Conservation (phyloP, 2,888 invertebrate species). For the Caenorhabditis zanzibari region DNA sequence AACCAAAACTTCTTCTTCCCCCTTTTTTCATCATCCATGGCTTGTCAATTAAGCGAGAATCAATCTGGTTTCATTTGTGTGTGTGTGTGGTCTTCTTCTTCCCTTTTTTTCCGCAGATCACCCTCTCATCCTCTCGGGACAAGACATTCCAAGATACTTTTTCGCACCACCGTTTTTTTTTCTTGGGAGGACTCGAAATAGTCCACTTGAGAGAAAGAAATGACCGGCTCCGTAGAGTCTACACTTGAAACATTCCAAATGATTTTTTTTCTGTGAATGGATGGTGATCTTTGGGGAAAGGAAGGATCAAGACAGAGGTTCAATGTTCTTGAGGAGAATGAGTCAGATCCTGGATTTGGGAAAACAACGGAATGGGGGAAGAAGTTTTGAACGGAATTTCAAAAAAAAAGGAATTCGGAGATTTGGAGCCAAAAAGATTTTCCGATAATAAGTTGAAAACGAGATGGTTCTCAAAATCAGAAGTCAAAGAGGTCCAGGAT, state of each 20-base stretch:
- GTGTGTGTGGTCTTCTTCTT: not conserved
- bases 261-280: not conserved
- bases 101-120: conserved; percentile 22
- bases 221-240: conserved; percentile 56
- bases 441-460: no score
- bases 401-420: not conserved
- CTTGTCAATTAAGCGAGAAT: conserved; percentile 66
- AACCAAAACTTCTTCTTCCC: conserved; percentile 14
- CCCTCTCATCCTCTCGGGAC: conserved; percentile 27
- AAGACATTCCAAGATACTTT: conserved; percentile 61
- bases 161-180: conserved; percentile 27
- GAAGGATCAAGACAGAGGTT: not conserved
- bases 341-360: not conserved
- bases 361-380: not conserved
- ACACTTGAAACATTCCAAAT: conserved; percentile 36
- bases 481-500: no score
- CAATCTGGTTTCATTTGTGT: conserved; percentile 55
- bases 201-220: conserved; percentile 23
- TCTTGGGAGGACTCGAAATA: conserved; percentile 33
- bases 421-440: no score
- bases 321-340: not conserved
- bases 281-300: conserved; percentile 29
- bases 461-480: no score
- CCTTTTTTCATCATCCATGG: conserved; percentile 12
- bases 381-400: no score